Evolutionary conservation across 2,797 vertebrate species (phyloP).

Genomic region (Schizopygopsis pylzovi): DNA sequence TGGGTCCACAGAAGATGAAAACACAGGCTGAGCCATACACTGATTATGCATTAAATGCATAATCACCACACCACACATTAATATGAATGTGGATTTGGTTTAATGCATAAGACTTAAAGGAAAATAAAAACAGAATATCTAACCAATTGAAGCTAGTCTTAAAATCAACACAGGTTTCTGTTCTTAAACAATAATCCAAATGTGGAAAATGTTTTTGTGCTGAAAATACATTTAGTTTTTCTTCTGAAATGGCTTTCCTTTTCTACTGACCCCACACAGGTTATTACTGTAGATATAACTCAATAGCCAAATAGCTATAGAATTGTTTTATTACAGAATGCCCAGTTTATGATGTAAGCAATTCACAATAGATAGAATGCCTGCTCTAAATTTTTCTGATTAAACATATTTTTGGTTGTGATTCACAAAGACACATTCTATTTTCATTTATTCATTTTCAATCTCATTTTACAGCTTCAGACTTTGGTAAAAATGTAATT

Average conservation of each 20-base stretch:
- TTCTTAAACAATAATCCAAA: neutral
- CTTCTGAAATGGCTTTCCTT: neutral
- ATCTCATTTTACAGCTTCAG: conserved; percentile 19
- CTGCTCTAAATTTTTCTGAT: neutral
- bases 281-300: neutral
- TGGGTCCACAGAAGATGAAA: conserved; percentile 26
- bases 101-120: conserved; percentile 5
- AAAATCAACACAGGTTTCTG: neutral
- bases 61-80: conserved; percentile 44
- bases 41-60: conserved; percentile 47
- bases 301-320: neutral
- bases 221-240: neutral
- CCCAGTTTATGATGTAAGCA: neutral
- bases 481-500: neutral
- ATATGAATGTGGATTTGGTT: conserved; percentile 46
- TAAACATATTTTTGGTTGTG: neutral
- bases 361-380: neutral
- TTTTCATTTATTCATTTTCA: neutral
- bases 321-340: neutral
- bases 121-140: neutral
- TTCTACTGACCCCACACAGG: neutral
- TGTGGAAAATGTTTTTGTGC: neutral
- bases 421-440: neutral
- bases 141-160: neutral
- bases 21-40: conserved; percentile 22